Percentiles rank a stretch among this genome's conserved stretches.
Conservation (phyloP, 2,888 invertebrate genomes). For the Metalampra italica region DNA sequence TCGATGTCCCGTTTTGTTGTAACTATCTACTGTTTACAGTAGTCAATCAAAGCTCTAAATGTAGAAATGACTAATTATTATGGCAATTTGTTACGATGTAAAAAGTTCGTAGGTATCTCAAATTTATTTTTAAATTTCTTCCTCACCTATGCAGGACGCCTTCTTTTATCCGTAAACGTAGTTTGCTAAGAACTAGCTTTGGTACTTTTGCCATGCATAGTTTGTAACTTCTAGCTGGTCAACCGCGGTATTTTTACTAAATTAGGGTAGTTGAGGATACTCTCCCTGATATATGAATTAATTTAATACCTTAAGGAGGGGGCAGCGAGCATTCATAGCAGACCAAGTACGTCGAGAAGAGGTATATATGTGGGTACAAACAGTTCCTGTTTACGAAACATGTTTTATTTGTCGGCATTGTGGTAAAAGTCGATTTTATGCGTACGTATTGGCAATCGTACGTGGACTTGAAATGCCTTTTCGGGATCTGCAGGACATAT, state of each 20-base stretch:
- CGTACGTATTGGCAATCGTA: constrained; percentile 41
- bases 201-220: not conserved
- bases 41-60: too few relatives aligned
- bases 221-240: too few relatives aligned
- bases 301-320: constrained; percentile 9
- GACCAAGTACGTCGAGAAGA: constrained; percentile 11
- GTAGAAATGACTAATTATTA: too few relatives aligned
- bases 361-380: constrained; percentile 26
- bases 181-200: not conserved
- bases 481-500: not conserved
- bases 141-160: too few relatives aligned
- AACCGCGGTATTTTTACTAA: too few relatives aligned
- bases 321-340: constrained; percentile 1
- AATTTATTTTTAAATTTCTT: too few relatives aligned
- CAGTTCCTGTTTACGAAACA: constrained; percentile 69
- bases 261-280: too few relatives aligned
- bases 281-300: too few relatives aligned
- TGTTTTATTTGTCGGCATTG: constrained; percentile 57
- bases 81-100: too few relatives aligned
- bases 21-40: too few relatives aligned
- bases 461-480: constrained; percentile 38
- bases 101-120: too few relatives aligned
- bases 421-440: constrained; percentile 73
- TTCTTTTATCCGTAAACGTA: constrained; percentile 7
- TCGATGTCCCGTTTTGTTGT: constrained; percentile 3